phyloP scores from a whole-genome alignment of 2,113 vertebrate genomes.

The Cettia cetti region DNA sequence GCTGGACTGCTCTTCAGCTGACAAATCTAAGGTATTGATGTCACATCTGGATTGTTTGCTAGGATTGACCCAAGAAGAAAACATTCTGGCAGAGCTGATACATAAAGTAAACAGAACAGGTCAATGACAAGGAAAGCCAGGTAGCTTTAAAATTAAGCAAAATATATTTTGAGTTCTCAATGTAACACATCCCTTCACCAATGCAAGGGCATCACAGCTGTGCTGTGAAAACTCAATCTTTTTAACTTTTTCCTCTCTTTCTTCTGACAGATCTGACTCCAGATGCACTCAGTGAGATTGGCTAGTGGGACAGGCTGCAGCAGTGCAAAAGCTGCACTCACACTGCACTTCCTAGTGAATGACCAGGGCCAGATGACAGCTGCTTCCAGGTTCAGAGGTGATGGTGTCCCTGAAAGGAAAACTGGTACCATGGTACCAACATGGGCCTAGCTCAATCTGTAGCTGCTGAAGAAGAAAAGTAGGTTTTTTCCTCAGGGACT shows the following conservation, averaged over 20 bases:
- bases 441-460: neutral
- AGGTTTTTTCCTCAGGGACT: neutral
- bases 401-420: neutral
- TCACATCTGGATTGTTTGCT: neutral
- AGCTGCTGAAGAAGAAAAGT: neutral
- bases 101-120: neutral
- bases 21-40: neutral
- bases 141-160: neutral
- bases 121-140: neutral
- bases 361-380: neutral
- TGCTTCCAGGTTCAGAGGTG: neutral
- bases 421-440: neutral
- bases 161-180: slow-evolving; percentile 8
- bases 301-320: neutral
- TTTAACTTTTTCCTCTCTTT: neutral
- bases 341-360: neutral
- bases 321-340: neutral
- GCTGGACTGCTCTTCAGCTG: neutral
- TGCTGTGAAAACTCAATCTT: neutral
- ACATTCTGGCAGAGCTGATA: neutral
- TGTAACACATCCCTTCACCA: neutral
- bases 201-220: neutral
- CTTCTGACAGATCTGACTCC: neutral
- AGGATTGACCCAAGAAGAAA: neutral
- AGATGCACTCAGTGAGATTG: neutral